phyloP scores from a whole-genome alignment of 1,140 invertebrate genomes.

The Drosophila kurseongensis region DNA sequence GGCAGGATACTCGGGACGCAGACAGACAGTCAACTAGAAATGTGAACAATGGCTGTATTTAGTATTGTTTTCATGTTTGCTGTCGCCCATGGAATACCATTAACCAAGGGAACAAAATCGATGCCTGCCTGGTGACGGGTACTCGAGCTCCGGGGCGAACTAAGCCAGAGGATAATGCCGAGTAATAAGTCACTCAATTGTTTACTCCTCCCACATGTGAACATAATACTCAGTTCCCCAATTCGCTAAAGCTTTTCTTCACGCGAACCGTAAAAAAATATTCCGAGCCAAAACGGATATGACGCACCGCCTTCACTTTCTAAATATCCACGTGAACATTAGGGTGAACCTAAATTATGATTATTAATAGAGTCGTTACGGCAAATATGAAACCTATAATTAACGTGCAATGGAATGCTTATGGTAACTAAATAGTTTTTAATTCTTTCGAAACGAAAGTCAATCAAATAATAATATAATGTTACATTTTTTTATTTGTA shows the following conservation, averaged over 20 bases:
- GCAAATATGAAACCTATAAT: too few species aligned
- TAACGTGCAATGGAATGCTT: too few species aligned
- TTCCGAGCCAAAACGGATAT: slow-evolving; percentile 43
- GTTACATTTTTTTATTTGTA: too few species aligned
- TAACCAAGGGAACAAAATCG: slow-evolving; percentile 20
- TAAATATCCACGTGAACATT: background rate
- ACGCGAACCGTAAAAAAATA: slow-evolving; percentile 5
- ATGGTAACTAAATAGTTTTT: too few species aligned
- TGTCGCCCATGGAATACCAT: slow-evolving; percentile 11
- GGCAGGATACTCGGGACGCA: slow-evolving; percentile 9
- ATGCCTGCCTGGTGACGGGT: slow-evolving; percentile 1
- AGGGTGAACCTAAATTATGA: slow-evolving; percentile 2
- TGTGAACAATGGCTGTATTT: slow-evolving; percentile 29
- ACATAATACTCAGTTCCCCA: slow-evolving; percentile 5
- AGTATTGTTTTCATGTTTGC: slow-evolving; percentile 61
- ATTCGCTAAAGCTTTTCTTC: background rate
- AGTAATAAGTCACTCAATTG: slow-evolving; percentile 59
- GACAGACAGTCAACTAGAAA: slow-evolving; percentile 30
- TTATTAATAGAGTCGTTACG: background rate
- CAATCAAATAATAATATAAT: too few species aligned
- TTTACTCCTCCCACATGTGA: slow-evolving; percentile 23
- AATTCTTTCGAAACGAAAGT: too few species aligned
- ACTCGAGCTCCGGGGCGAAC: slow-evolving; percentile 9
- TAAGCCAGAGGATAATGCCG: slow-evolving; percentile 40
- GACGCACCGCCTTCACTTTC: slow-evolving; percentile 57